Conservation (phyloP, 2,113 vertebrate genomes). For the Trochalopteron elliotii region DNA sequence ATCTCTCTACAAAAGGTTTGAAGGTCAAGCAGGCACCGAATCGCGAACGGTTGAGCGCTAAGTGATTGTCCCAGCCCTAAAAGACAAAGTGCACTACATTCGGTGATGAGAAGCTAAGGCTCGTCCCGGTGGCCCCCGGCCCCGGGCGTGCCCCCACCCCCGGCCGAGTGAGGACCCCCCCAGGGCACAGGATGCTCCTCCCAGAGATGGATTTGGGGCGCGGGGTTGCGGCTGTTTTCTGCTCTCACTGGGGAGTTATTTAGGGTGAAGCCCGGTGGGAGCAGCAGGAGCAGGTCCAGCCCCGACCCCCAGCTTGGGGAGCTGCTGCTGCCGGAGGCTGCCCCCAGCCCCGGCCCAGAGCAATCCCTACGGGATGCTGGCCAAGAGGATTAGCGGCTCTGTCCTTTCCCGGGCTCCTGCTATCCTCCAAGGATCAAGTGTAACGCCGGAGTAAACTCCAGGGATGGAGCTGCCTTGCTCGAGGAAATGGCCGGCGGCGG, state of each 20-base stretch:
- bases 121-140: neutral
- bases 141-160: accelerated
- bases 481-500: neutral
- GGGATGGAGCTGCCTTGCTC: neutral
- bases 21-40: constrained; percentile 40
- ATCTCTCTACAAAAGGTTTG: constrained; percentile 53
- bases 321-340: neutral
- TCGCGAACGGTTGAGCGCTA: constrained; percentile 28
- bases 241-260: neutral
- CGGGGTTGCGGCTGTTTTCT: neutral
- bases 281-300: neutral
- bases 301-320: accelerated
- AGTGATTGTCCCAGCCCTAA: constrained; percentile 51
- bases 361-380: neutral
- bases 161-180: accelerated
- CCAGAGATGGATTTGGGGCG: neutral
- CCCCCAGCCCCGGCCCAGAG: neutral
- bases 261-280: neutral
- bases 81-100: constrained; percentile 26
- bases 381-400: neutral
- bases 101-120: neutral
- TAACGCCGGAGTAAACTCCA: neutral
- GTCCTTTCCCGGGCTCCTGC: neutral
- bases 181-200: neutral
- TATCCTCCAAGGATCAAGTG: neutral